Evolutionary conservation across 2,113 vertebrate genomes (phyloP), one percentile per base, ranked within the genome.

Genomic region (Cyanoderma ruficeps): DNA sequence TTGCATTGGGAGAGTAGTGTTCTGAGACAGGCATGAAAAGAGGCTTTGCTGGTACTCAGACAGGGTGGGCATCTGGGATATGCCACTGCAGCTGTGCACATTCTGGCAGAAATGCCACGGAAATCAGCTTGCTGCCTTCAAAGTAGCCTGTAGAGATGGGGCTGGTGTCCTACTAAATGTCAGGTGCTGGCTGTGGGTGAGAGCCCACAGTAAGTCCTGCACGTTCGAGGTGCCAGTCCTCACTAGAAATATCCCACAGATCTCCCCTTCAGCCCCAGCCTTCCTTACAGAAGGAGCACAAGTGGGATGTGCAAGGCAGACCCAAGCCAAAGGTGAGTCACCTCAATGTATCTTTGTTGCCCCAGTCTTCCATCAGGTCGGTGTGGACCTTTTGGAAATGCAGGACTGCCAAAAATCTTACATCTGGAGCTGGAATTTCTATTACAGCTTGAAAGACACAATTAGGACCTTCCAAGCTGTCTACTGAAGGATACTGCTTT

Each of bases 21-120:
- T 49, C 71, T 55, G 24, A 46, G 50, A 47, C 5, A 46, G 46
- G 15, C 4, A 2, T 25, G 72, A 47, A 61, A 77, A 74, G 59
- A 83, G 55, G 68, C 18, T 83, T 83, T 70, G 55, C 37, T 56
- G 71, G 25, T 50, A 6, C 31, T 56, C 63, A 75, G 44, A 10
- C 42, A 35, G 70, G 27, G 47, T 47, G 88, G 21, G 41, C 30
- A 33, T 15, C 28, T 72, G 46, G 72, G 44, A 44, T 22, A 18
- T 1, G 11, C 10, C 68, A 41, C 61, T 72, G 83, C 53, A 71
- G 39, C 70, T 72, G 22, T 9, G 14, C 49, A 92, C 46, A 35
- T 12, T 41, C 31, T 5, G 2, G 50, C 42, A 70, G 42, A 69
- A 69, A 60, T 46, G 28, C 60, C 74, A 30, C 0, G 0, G 52